Percentiles rank a stretch among this genome's conserved stretches.
These are phyloP conservation scores for Arctopsyche grandis DNA, from an alignment of 1,140 invertebrate genomes.

Conservation along the genomic window DNA sequence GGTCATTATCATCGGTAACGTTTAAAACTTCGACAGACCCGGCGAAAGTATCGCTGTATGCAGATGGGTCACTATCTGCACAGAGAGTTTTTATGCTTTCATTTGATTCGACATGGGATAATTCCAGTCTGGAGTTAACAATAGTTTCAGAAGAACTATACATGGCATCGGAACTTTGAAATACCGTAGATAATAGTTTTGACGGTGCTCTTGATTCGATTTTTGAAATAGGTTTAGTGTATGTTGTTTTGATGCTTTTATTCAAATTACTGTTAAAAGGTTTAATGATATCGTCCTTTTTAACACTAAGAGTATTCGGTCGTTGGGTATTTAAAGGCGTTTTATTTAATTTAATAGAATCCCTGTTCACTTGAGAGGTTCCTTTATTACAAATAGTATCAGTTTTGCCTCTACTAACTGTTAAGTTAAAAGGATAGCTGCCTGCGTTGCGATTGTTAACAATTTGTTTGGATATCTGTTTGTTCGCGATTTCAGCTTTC, in stretches of 20 bases:
- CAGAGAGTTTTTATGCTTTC: slow-evolving; percentile 65
- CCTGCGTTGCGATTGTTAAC: slow-evolving; percentile 51
- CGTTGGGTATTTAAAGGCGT: slow-evolving; percentile 17
- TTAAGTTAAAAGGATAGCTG: slow-evolving; percentile 66
- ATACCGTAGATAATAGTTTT: slow-evolving; percentile 30
- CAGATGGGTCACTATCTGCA: slow-evolving; percentile 60
- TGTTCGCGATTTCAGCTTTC: slow-evolving; percentile 44
- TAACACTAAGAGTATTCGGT: slow-evolving; percentile 42
- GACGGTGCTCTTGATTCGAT: slow-evolving; percentile 30
- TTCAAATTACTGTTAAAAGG: neutral
- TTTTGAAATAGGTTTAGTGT: slow-evolving; percentile 2
- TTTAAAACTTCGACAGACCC: slow-evolving; percentile 68
- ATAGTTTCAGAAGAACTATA: slow-evolving; percentile 68
- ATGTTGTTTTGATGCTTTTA: neutral
- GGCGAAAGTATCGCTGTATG: slow-evolving; percentile 67
- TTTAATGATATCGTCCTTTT: slow-evolving; percentile 43
- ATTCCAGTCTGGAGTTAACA: slow-evolving; percentile 63
- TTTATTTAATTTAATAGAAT: slow-evolving; percentile 54
- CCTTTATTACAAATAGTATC: slow-evolving; percentile 54
- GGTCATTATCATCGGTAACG: slow-evolving; percentile 63
- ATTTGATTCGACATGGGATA: slow-evolving; percentile 63
- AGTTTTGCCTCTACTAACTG: slow-evolving; percentile 63
- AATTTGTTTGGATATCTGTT: slow-evolving; percentile 39
- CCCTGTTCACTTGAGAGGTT: slow-evolving; percentile 51
- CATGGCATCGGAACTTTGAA: slow-evolving; percentile 49